Conservation (phyloP, 1,140 invertebrate species). For the Drosophila setifemur region DNA sequence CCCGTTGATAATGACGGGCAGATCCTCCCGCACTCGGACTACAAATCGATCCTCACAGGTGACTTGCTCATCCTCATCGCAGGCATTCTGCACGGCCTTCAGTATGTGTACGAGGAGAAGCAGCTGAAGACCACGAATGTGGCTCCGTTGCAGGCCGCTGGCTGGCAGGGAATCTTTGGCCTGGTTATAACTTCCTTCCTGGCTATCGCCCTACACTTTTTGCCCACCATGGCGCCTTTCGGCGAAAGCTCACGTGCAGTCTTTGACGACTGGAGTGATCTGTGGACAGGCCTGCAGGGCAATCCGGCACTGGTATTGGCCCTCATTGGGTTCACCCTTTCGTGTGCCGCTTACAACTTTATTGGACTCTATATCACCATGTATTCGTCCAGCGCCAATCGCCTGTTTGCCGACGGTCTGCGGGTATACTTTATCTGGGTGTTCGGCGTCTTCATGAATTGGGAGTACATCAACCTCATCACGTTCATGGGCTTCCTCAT, state of each 20-base stretch:
- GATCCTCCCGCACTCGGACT: conserved; percentile 62
- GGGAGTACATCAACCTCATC: conserved; percentile 91
- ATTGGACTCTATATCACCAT: conserved; percentile 98
- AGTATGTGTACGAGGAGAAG: conserved; percentile 98
- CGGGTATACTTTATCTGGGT: conserved; percentile 95
- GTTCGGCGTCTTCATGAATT: conserved; percentile 88
- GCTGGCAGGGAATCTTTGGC: conserved; percentile 97
- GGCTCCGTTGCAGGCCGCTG: conserved; percentile 89
- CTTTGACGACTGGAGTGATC: conserved; percentile 93
- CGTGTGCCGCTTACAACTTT: conserved; percentile 98
- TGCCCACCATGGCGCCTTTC: conserved; percentile 89
- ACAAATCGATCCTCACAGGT: conserved; percentile 94
- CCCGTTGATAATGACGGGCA: conserved; percentile 80
- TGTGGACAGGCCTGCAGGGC: conserved; percentile 89
- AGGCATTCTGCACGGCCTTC: conserved; percentile 93
- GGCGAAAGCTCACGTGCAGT: conserved; percentile 89
- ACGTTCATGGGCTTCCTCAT: conserved; percentile 90
- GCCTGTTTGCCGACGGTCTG: conserved; percentile 96
- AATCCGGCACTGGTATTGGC: conserved; percentile 82
- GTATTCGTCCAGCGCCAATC: conserved; percentile 94
- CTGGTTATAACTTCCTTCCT: conserved; percentile 89
- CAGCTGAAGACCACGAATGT: conserved; percentile 92
- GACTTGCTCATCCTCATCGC: conserved; percentile 96
- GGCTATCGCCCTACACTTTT: conserved; percentile 93
- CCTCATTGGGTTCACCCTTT: conserved; percentile 90